Percentiles rank a stretch among this genome's conserved stretches.
Conservation (phyloP, 2,113 vertebrate species). For the Thamnaconus septentrionalis region DNA sequence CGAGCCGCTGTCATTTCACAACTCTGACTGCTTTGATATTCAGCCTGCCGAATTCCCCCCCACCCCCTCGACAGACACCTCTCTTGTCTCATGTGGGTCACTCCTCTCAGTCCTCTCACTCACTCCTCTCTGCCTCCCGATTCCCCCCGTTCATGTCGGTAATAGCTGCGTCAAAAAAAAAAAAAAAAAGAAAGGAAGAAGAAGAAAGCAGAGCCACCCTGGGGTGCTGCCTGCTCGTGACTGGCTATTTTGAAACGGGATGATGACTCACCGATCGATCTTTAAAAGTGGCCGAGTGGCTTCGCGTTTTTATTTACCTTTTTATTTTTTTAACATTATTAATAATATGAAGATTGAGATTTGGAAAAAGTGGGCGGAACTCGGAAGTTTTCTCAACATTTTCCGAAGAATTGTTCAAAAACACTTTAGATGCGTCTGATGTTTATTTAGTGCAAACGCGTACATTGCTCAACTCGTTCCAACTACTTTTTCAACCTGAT, state of each 20-base stretch:
- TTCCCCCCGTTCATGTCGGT: constrained; percentile 27
- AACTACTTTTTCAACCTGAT: no score
- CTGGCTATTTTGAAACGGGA: constrained; percentile 20
- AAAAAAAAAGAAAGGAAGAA: not conserved
- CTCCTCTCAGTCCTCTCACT: not conserved
- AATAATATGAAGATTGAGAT: no score
- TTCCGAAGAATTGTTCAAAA: no score
- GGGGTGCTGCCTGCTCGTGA: not conserved
- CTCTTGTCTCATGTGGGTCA: constrained; percentile 25
- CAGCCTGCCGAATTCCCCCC: constrained; percentile 49
- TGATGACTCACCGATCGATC: constrained; percentile 30
- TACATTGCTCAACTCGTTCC: no score
- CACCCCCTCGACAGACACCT: constrained; percentile 16
- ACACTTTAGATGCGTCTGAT: no score
- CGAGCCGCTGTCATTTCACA: constrained; percentile 49
- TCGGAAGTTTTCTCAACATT: no score
- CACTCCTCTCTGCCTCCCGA: constrained; percentile 13
- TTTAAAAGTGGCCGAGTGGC: constrained; percentile 14
- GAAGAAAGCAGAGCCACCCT: not conserved
- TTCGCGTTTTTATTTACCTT: not conserved
- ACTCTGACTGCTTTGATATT: constrained; percentile 6
- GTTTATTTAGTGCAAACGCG: no score
- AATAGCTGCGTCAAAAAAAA: not conserved
- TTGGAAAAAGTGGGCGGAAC: no score
- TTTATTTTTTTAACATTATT: not conserved